Base-by-base conservation (phyloP, 2,888 invertebrate species). In the Eupithecia subfuscata region DNA sequence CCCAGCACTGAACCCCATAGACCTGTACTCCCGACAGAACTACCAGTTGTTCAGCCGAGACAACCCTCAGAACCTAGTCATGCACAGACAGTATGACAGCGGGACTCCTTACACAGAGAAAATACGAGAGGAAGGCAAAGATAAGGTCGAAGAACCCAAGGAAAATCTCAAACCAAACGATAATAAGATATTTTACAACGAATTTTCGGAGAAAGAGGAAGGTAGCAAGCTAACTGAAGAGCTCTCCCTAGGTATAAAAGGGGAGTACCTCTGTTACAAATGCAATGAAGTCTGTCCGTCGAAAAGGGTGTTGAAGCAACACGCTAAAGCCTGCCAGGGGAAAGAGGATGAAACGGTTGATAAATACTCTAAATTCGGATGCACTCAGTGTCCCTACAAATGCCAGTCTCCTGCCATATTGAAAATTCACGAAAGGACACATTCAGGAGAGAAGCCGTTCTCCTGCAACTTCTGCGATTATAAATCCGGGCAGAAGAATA, bases 401-500 rank as follows among this genome's bases (percentile, higher is more conserved):
- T 95, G 95, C 63, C 95, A 95, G 69, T 95, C 95, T 16, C 93
- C 95, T 0, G 95, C 95, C 67, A 95, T 95, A 4, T 86, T 95
- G 73, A 95, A 95, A 83, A 95, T 95, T 0, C 95, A 95, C 78
- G 95, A 94, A 82, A 87, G 95, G 0, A 94, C 93, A 0, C 95
- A 95, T 77, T 91, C 94, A 0, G 95, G 95, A 0, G 95, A 95
- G 34, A 95, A 95, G 45, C 95, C 95, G 0, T 95, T 94, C 48
- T 90, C 93, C 0, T 95, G 95, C 71, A 93, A 90, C 0, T 94
- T 93, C 72, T 95, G 95, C 78, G 92, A 93, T 78, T 95, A 95
- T 79, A 95, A 95, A 79, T 95, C 95, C 0, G 95, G 95, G 0
- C 95, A 95, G 73, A 95, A 95, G 74, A 95, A 95, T 63, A 95